A percentile compares a stretch with the other conserved stretches of the same genome.
Conservation (phyloP, 2,797 vertebrate genomes). For the Eremophila alpestris region DNA sequence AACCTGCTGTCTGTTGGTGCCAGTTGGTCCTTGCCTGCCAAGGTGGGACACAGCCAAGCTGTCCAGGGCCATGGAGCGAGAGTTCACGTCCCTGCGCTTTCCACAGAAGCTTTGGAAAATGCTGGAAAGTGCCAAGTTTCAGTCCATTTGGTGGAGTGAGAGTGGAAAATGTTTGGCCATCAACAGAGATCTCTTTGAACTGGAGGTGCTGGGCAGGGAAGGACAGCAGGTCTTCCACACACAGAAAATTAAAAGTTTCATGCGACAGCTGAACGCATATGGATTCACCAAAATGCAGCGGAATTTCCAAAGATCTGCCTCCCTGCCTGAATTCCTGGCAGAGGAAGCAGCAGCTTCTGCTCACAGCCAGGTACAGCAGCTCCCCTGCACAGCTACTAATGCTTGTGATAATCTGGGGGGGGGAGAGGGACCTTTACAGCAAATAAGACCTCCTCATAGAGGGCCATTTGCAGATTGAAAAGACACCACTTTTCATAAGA, state of each 20-base stretch:
- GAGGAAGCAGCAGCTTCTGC: neutral
- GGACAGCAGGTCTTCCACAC: neutral
- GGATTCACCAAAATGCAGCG: neutral
- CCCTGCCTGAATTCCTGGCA: neutral
- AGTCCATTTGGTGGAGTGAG: neutral
- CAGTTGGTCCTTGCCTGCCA: neutral
- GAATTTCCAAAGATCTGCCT: neutral
- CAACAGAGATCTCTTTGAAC: neutral
- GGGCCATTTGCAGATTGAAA: neutral
- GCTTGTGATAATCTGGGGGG: neutral
- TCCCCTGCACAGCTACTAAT: neutral
- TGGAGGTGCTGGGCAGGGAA: neutral
- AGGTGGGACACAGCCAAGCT: neutral
- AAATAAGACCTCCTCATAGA: neutral
- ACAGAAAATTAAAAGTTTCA: neutral
- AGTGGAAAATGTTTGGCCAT: neutral
- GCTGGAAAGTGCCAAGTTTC: neutral
- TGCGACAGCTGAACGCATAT: neutral
- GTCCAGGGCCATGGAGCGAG: neutral
- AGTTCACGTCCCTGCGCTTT: neutral
- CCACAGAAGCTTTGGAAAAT: neutral
- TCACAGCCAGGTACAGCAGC: neutral
- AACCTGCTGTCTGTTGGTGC: neutral
- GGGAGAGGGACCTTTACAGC: neutral
- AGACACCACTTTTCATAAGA: neutral